Percentiles rank a stretch among this genome's conserved stretches.
phyloP scores from a whole-genome alignment of 2,888 invertebrate genomes.

The Scaptomyza flava region DNA sequence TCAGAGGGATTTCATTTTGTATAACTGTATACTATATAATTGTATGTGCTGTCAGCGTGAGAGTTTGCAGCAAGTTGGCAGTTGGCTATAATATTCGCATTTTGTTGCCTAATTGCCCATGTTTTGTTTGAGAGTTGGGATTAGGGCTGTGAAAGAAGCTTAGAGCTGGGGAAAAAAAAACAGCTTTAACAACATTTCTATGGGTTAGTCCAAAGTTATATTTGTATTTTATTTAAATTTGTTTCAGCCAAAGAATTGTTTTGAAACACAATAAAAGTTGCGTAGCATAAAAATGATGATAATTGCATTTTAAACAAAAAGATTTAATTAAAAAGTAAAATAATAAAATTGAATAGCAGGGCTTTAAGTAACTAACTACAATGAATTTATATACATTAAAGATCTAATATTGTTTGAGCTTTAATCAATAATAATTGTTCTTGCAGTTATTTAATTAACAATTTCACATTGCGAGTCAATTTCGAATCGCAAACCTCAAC shows the following conservation, averaged over 20 bases:
- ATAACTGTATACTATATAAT: background rate
- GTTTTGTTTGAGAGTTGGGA: conserved; percentile 1
- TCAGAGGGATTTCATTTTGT: conserved; percentile 5
- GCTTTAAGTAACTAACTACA: too few species aligned
- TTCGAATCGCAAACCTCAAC: conserved; percentile 18
- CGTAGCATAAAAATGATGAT: too few species aligned
- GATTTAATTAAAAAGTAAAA: too few species aligned
- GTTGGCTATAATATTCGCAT: too few species aligned
- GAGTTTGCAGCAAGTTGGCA: conserved; percentile 22
- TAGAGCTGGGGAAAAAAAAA: background rate
- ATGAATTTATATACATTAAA: too few species aligned
- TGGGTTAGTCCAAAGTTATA: background rate
- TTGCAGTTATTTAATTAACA: conserved; percentile 30
- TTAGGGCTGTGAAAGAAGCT: conserved; percentile 1
- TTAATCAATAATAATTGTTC: background rate
- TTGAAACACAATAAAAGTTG: too few species aligned
- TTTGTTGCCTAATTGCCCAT: conserved; percentile 41
- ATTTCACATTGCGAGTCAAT: conserved; percentile 29
- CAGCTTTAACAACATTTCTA: background rate
- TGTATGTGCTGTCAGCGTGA: conserved; percentile 26
- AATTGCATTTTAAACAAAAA: too few species aligned
- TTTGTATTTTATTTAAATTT: background rate
- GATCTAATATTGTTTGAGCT: background rate
- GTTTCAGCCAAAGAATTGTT: too few species aligned
- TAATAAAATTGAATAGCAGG: too few species aligned